Conservation (phyloP, 2,888 invertebrate species). For the Xylota sylvarum region DNA sequence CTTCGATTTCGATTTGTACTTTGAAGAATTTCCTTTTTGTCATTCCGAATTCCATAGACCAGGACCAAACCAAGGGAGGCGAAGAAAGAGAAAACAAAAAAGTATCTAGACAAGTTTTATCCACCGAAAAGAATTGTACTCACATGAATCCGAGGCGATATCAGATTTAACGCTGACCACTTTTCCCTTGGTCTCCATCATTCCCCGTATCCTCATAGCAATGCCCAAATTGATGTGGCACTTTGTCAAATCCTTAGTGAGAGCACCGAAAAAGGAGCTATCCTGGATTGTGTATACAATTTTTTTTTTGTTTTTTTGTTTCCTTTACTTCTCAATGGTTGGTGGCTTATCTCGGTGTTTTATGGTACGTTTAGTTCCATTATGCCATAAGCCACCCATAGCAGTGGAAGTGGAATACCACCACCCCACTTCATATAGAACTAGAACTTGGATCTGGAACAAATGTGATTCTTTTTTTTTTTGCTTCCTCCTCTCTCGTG, state of each 20-base stretch:
- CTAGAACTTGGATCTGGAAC: slow-evolving; percentile 68
- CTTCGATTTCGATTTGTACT: slow-evolving; percentile 52
- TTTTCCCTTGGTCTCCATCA: slow-evolving; percentile 62
- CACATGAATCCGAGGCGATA: slow-evolving; percentile 73
- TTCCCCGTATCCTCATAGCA: slow-evolving; percentile 48
- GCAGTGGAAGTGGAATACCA: slow-evolving; percentile 49
- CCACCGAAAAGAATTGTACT: slow-evolving; percentile 75
- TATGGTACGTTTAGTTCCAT: slow-evolving; percentile 77
- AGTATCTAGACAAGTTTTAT: slow-evolving; percentile 62
- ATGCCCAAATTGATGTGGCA: slow-evolving; percentile 76
- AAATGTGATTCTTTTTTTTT: slow-evolving; percentile 52
- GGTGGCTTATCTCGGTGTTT: slow-evolving; percentile 76
- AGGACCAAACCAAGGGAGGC: background rate
- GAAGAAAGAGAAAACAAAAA: slow-evolving; percentile 1
- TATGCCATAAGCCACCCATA: slow-evolving; percentile 71
- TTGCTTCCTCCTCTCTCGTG: slow-evolving; percentile 12
- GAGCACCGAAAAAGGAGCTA: slow-evolving; percentile 61
- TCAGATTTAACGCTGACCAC: slow-evolving; percentile 76
- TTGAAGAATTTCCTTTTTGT: slow-evolving; percentile 26
- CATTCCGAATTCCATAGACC: slow-evolving; percentile 16
- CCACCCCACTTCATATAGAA: slow-evolving; percentile 53
- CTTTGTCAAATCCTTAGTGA: slow-evolving; percentile 75
- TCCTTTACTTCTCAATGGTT: slow-evolving; percentile 54
- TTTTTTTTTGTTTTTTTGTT: slow-evolving; percentile 42
- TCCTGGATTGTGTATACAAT: slow-evolving; percentile 51